Evolutionary conservation across 1,140 invertebrate genomes (phyloP).

Genomic region (Ostrea edulis): DNA sequence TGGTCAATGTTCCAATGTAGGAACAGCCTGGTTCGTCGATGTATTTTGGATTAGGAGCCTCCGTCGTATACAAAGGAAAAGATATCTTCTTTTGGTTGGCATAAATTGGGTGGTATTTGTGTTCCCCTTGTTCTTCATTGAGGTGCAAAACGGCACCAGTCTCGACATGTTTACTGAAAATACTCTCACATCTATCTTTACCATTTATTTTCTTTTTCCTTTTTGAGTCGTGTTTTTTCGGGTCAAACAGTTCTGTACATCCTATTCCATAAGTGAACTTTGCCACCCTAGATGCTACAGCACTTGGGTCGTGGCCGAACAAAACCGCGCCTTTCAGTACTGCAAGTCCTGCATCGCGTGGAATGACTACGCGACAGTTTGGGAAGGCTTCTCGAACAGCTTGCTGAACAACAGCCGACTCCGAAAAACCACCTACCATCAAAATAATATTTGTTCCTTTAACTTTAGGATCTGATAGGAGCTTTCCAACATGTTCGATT

Average conservation of each 20-base stretch:
- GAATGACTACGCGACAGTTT: conserved; percentile 49
- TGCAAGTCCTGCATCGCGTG: conserved; percentile 55
- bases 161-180: conserved; percentile 48
- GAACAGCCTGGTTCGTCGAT: conserved; percentile 6
- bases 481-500: conserved; percentile 4
- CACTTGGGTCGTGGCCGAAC: conserved; percentile 52
- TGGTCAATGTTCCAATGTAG: conserved; percentile 31
- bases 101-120: conserved; percentile 39
- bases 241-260: conserved; percentile 45
- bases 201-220: conserved; percentile 41
- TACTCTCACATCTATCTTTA: conserved; percentile 7
- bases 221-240: conserved; percentile 30
- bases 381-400: conserved; percentile 50
- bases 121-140: conserved; percentile 44
- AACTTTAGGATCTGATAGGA: conserved; percentile 42
- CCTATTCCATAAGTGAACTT: conserved; percentile 56
- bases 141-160: neutral
- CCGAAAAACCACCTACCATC: conserved; percentile 61
- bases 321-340: conserved; percentile 59
- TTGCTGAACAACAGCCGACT: conserved; percentile 51
- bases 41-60: conserved; percentile 3
- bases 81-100: conserved; percentile 16
- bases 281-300: conserved; percentile 41
- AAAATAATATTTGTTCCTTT: conserved; percentile 47
- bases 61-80: conserved; percentile 3